Base-by-base conservation (phyloP, 2,797 vertebrate genomes). In the Premnoplex brunnescens region DNA sequence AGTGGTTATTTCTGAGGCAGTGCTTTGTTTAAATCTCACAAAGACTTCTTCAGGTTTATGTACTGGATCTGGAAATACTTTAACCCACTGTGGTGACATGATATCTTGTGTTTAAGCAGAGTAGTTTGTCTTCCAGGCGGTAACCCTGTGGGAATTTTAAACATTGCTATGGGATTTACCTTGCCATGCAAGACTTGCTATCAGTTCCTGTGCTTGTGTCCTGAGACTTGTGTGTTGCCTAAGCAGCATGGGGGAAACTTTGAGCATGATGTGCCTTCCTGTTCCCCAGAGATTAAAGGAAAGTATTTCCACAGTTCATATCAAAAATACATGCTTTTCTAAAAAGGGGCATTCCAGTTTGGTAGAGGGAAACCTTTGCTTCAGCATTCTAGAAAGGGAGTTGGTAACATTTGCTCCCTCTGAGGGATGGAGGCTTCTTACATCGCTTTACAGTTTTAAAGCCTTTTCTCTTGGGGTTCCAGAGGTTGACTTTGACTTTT, bases 131-230 rank as follows among this genome's bases (percentile, higher is more conserved):
- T 85, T 88, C 37, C 66, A 58, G 49, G 44, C 22, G n/a, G 28
- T 68, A 75, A 44, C 7, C 19, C 36, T n/a, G 19, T 78, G 82
- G 63, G 73, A 52, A 63, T 84, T 72, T 72, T 59, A 56, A 0
- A 36, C 30, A 0, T 30, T 86, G 58, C 48, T 36, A 7, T 75
- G 69, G 66, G 23, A 12, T 92, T 88, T 92, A 34, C 34, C 23
- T 55, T 91, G 75, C n/a, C 13, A 1, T 66, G 32, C 0, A 0
- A 58, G 49, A 71, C 55, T 37, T 93, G 54, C 36, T 36, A 1
- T 74, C n/a, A 64, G 0, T 83, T 83, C 36, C 60, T 12, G 2
- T 74, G 13, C 56, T 64, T 0, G 0, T 63, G 27, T 84, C 55
- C 46, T 51, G 28, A 88, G 54, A 16, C 17, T 82, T 4, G 1